Conservation (phyloP, 1,140 invertebrate species). For the Temnothorax longispinosus region DNA sequence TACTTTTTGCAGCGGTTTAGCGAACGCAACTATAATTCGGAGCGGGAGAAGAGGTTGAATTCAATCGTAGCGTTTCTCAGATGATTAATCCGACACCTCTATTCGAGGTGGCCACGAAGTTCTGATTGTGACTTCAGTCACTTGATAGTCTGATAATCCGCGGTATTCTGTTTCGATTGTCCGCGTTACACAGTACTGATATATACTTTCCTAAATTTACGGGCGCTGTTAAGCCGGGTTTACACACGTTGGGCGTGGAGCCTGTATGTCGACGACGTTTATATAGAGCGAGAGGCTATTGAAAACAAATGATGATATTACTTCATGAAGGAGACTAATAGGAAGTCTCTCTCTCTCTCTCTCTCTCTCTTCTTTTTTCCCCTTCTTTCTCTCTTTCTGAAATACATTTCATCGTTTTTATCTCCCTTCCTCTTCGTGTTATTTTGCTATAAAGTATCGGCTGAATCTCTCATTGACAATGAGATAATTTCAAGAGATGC, state of each 20-base stretch:
- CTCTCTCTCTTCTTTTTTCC: not conserved
- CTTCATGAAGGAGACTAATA: slow-evolving; percentile 19
- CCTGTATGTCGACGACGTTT: slow-evolving; percentile 6
- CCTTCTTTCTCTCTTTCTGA: not conserved
- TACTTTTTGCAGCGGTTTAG: slow-evolving; percentile 22
- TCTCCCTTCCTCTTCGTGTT: not conserved
- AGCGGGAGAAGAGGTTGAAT: slow-evolving; percentile 31
- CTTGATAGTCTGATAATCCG: slow-evolving; percentile 46
- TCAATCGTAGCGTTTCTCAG: slow-evolving; percentile 63
- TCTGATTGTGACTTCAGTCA: slow-evolving; percentile 53
- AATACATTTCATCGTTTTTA: not conserved
- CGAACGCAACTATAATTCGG: slow-evolving; percentile 21
- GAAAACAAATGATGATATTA: slow-evolving; percentile 44
- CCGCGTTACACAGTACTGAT: not conserved
- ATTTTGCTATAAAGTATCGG: not conserved
- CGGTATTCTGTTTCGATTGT: slow-evolving; percentile 48
- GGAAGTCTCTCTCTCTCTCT: not conserved
- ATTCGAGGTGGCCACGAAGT: slow-evolving; percentile 13
- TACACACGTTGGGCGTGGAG: slow-evolving; percentile 64
- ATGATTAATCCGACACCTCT: slow-evolving; percentile 55
- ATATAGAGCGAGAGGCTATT: slow-evolving; percentile 17
- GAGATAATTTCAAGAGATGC: not conserved
- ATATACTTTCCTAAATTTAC: slow-evolving; percentile 62
- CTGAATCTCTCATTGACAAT: not conserved
- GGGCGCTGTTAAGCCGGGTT: slow-evolving; percentile 53